These are phyloP conservation scores for Chaenodraco wilsoni DNA, from an alignment of 2,797 vertebrate species.

Conservation along the genomic window DNA sequence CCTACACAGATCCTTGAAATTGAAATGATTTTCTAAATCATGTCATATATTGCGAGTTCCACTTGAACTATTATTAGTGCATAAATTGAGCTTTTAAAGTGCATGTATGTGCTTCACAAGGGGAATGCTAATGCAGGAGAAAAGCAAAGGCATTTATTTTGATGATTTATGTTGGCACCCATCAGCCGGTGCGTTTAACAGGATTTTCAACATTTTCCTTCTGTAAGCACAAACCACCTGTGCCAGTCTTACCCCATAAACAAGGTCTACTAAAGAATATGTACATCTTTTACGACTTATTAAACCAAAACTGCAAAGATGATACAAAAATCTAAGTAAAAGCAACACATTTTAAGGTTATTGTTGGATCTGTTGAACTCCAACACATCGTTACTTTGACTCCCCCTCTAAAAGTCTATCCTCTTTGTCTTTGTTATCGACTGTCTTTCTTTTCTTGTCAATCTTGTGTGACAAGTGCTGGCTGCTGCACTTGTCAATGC, in stretches of 20 bases:
- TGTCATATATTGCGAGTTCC: constrained; percentile 19
- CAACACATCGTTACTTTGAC: constrained; percentile 26
- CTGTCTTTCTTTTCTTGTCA: constrained; percentile 64
- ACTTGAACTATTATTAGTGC: constrained; percentile 28
- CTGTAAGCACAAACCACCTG: constrained; percentile 1
- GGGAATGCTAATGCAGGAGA: constrained; percentile 39
- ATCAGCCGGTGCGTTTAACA: too few relatives aligned
- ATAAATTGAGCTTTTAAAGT: constrained; percentile 40
- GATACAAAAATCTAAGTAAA: background rate
- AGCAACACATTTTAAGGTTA: constrained; percentile 17
- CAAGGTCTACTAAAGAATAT: background rate
- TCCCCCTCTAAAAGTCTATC: constrained; percentile 24
- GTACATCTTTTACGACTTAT: background rate
- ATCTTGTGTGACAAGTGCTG: constrained; percentile 44
- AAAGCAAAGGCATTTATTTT: constrained; percentile 23
- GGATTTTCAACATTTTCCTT: background rate
- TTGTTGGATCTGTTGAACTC: constrained; percentile 24
- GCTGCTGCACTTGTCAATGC: constrained; percentile 36
- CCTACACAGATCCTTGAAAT: background rate
- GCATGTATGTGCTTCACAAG: constrained; percentile 22
- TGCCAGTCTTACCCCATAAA: constrained; percentile 5
- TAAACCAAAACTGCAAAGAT: constrained; percentile 6
- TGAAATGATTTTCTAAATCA: constrained; percentile 11
- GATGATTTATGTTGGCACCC: too few relatives aligned
- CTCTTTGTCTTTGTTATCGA: constrained; percentile 45